Percentiles rank a stretch among this genome's conserved stretches.
phyloP scores from a whole-genome alignment of 92 coral and sea anemone genomes.

The Epizoanthus scotinus region DNA sequence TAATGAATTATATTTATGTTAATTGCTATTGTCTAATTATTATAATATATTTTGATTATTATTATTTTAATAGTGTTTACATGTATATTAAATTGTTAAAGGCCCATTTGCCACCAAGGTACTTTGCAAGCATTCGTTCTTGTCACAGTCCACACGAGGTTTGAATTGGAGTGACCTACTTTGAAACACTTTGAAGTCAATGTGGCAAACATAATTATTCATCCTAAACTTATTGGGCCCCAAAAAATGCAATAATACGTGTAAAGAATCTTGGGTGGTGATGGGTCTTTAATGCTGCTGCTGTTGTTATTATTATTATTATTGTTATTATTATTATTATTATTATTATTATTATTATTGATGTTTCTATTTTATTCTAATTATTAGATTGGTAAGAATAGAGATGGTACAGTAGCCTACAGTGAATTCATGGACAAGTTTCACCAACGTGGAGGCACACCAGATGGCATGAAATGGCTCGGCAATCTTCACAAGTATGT shows the following conservation, averaged over 20 bases:
- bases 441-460: slow-evolving; percentile 81
- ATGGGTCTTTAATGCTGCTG: too few relatives aligned
- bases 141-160: too few relatives aligned
- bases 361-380: not conserved
- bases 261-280: too few relatives aligned
- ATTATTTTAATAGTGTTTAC: too few relatives aligned
- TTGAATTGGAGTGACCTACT: too few relatives aligned
- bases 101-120: too few relatives aligned
- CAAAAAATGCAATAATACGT: too few relatives aligned
- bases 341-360: not conserved
- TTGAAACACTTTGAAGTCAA: too few relatives aligned
- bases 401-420: slow-evolving; percentile 87
- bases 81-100: too few relatives aligned
- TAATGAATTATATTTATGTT: not conserved
- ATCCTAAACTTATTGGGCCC: too few relatives aligned
- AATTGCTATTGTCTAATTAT: not conserved
- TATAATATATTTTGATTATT: not conserved
- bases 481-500: slow-evolving; percentile 74
- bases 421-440: slow-evolving; percentile 80
- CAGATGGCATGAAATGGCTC: slow-evolving; percentile 75
- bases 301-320: not conserved
- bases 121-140: too few relatives aligned
- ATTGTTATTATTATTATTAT: not conserved
- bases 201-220: too few relatives aligned
- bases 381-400: slow-evolving; percentile 67